Percentiles rank a stretch among this genome's conserved stretches.
Evolutionary conservation across 2,797 vertebrate genomes (phyloP).

Genomic region (Sus cebifrons): DNA sequence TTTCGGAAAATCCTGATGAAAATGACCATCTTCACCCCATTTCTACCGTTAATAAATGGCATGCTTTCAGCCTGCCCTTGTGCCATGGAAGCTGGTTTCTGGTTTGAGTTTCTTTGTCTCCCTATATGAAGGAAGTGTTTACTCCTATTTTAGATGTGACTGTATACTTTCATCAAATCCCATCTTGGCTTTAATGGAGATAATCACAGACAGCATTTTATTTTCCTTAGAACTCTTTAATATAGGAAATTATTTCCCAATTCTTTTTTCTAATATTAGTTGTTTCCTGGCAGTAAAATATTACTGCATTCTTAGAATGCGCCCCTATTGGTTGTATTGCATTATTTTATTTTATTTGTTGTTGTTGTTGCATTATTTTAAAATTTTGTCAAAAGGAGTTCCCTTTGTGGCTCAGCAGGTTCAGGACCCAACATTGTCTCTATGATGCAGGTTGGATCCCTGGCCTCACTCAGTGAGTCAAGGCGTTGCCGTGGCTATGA

Average conservation of each 20-base stretch:
- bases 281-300: neutral
- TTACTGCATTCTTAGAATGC: neutral
- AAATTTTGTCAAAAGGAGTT: neutral
- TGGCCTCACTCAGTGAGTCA: too few species aligned
- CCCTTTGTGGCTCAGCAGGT: too few species aligned
- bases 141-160: neutral
- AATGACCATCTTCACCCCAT: neutral
- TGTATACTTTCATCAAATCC: neutral
- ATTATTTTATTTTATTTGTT: neutral
- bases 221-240: neutral
- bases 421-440: too few species aligned
- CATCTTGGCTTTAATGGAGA: neutral
- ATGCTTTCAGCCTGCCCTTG: accelerated
- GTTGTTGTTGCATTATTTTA: neutral
- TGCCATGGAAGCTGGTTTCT: neutral
- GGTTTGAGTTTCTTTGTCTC: neutral
- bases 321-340: neutral
- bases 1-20: neutral
- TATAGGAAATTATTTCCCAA: neutral
- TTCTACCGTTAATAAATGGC: neutral
- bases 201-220: neutral
- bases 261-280: neutral
- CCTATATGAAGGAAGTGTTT: neutral
- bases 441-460: too few species aligned
- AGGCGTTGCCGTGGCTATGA: too few species aligned